Evolutionary conservation across 2,797 vertebrate species (phyloP).

Genomic region (Sphenopsis melanotis): DNA sequence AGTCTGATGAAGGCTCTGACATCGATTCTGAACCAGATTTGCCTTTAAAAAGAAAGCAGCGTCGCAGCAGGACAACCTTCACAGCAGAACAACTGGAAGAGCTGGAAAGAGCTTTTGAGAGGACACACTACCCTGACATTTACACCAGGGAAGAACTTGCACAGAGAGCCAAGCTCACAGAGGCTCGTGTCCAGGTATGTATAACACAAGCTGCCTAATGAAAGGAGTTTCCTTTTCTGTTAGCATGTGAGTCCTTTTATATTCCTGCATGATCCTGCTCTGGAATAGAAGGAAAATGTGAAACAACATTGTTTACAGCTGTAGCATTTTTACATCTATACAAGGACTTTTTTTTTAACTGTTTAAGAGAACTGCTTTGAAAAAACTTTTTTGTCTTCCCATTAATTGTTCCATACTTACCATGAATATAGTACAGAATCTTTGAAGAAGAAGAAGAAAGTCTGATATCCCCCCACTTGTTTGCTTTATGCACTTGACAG

Average conservation of each 20-base stretch:
- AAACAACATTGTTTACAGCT: neutral
- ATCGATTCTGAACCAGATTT: constrained; percentile 94
- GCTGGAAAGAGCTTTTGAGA: constrained; percentile 93
- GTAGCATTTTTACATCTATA: neutral
- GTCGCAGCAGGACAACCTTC: constrained; percentile 94
- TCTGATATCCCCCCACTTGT: neutral
- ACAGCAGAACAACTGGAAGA: constrained; percentile 94
- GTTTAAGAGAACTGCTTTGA: neutral
- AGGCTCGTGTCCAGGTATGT: constrained; percentile 92
- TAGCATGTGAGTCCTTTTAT: neutral
- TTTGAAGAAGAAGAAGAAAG: neutral
- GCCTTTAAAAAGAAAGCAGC: constrained; percentile 92
- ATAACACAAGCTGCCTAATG: neutral
- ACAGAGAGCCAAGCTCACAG: constrained; percentile 92
- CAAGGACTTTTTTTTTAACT: neutral
- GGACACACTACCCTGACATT: constrained; percentile 96
- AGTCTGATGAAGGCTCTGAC: constrained; percentile 94
- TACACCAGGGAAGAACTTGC: constrained; percentile 96
- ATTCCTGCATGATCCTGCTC: neutral
- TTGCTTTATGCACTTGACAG: neutral
- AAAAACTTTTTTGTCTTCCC: neutral
- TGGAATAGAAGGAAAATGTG: neutral
- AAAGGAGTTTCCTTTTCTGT: neutral
- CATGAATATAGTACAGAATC: neutral
- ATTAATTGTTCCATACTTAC: neutral